Evolutionary conservation across 2,797 vertebrate species (phyloP), one percentile per base, ranked within the genome.

Genomic region (Cossypha polioptera): DNA sequence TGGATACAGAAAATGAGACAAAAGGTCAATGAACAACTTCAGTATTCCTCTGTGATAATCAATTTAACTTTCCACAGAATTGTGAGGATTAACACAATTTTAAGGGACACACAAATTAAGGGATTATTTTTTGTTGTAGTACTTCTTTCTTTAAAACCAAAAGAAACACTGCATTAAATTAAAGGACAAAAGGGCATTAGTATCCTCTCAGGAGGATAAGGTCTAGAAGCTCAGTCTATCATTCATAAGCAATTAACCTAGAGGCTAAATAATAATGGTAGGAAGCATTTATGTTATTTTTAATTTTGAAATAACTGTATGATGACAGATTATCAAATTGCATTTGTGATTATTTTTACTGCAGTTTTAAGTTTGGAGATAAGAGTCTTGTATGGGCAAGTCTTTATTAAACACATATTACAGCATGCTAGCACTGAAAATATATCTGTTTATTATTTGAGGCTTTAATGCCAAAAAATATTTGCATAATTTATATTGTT

Each of bases 171-270:
- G 7, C 1, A 36, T 65, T 92, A 92, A 24, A 68, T 68, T 89
- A 83, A 90, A 78, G 62, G 77, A 79, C 69, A 86, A 85, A 88
- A 75, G 36, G 33, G 5, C 38, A 72, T 65, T 72, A 43, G 8
- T 51, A 36, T 75, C 9, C 25, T 87, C 53, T 58, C 43, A 57
- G 40, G 38, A 69, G 14, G 14, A 72, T 65, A 71, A 51, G 26
- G 35, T 36, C 43, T 80, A 67, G 26, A 73, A 57, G 18, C 16
- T 90, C 86, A 89, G 18, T 22, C 35, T 88, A 28, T 89, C 40
- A 74, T 63, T 90, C 85, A 43, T 50, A 74, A 91, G 7, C 66
- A 88, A 86, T 86, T 96, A 90, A 92, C 57, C 89, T 77, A 90
- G 58, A 33, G 48, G 48, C 4, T 88, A 93, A 83, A 71, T 69